Percentiles rank a stretch among this genome's conserved stretches.
These are phyloP conservation scores for Drosophila macrothrix DNA, from an alignment of 2,888 invertebrate species.

Conservation along the genomic window DNA sequence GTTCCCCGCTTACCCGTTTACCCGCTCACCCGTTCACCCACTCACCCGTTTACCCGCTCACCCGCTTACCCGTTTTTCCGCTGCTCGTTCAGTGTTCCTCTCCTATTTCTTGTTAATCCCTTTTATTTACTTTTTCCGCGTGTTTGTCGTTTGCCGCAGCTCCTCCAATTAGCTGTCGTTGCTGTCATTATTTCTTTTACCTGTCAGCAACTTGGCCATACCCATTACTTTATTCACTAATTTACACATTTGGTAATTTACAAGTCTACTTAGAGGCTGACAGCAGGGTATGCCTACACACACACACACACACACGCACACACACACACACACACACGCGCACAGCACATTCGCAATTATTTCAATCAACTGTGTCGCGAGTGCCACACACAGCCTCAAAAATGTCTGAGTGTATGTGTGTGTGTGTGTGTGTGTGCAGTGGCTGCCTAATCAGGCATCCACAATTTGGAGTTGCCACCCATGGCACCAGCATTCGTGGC, in stretches of 20 bases:
- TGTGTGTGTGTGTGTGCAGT: slow-evolving; percentile 2
- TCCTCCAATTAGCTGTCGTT: slow-evolving; percentile 24
- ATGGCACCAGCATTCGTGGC: slow-evolving; percentile 4
- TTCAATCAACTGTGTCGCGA: slow-evolving; percentile 62
- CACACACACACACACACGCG: not conserved
- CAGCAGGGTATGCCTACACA: slow-evolving; percentile 6
- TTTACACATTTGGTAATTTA: slow-evolving; percentile 61
- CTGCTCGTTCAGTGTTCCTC: not conserved
- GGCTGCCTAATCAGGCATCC: slow-evolving; percentile 57
- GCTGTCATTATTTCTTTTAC: slow-evolving; percentile 30
- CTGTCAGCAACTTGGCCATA: slow-evolving; percentile 44
- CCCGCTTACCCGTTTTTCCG: too few relatives aligned
- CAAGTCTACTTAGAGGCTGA: slow-evolving; percentile 39
- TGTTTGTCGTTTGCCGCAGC: not conserved
- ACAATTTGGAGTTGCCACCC: slow-evolving; percentile 15
- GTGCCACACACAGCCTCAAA: slow-evolving; percentile 41
- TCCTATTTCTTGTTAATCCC: not conserved
- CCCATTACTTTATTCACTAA: slow-evolving; percentile 39
- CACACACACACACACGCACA: slow-evolving; percentile 6
- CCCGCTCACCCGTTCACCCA: not conserved
- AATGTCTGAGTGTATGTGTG: slow-evolving; percentile 6
- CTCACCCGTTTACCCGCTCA: not conserved
- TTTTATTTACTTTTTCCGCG: slow-evolving; percentile 7
- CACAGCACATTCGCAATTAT: slow-evolving; percentile 44
- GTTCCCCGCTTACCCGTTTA: not conserved